phyloP scores from a whole-genome alignment of 2,797 vertebrate species.

The Manis crassicaudata region DNA sequence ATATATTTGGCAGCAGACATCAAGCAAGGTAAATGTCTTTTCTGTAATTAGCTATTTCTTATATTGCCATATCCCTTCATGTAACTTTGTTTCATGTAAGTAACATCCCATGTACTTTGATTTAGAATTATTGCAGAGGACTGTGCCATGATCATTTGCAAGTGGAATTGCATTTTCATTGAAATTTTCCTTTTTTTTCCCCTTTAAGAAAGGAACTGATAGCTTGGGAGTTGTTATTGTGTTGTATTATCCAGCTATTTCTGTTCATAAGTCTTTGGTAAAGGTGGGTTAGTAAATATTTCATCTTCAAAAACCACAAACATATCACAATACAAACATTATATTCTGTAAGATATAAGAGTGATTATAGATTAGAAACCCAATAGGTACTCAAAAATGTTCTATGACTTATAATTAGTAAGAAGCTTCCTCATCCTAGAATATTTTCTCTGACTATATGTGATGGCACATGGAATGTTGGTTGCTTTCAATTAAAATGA shows the following conservation, averaged over 20 bases:
- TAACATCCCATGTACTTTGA: not conserved
- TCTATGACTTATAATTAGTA: not conserved
- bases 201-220: not conserved
- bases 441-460: not conserved
- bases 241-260: not conserved
- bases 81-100: not conserved
- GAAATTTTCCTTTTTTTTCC: not conserved
- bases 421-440: accelerated
- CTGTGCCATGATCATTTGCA: not conserved
- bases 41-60: not conserved
- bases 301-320: not conserved
- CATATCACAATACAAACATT: not conserved
- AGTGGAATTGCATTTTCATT: not conserved
- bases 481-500: not conserved
- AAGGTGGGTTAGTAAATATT: not conserved
- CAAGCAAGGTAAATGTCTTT: not conserved
- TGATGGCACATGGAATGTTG: not conserved
- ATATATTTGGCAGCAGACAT: not conserved
- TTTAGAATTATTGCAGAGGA: not conserved
- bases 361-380: not conserved
- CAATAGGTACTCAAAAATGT: not conserved
- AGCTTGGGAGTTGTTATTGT: not conserved
- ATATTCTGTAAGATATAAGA: not conserved
- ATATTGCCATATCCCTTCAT: not conserved
- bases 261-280: not conserved